Percentiles rank a stretch among this genome's conserved stretches.
These are phyloP conservation scores for Scotopteryx bipunctaria DNA, from an alignment of 2,888 invertebrate genomes.

Conservation along the genomic window DNA sequence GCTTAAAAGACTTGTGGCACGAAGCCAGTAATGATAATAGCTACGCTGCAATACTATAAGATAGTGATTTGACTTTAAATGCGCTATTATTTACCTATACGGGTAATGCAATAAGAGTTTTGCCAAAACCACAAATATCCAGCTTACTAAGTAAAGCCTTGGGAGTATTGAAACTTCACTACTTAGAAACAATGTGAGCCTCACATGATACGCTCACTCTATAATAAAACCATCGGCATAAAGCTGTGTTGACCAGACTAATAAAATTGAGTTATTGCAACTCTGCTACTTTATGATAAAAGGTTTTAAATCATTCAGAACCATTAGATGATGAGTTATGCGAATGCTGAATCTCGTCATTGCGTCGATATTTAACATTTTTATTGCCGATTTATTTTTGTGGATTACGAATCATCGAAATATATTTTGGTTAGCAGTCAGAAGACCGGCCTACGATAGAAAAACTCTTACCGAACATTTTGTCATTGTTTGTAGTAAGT, in stretches of 20 bases:
- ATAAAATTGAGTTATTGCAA: slow-evolving; percentile 81
- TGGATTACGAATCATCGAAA: slow-evolving; percentile 71
- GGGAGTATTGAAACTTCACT: slow-evolving; percentile 63
- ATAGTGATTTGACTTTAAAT: slow-evolving; percentile 75
- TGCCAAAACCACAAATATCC: slow-evolving; percentile 62
- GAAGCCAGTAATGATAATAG: slow-evolving; percentile 67
- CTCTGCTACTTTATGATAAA: slow-evolving; percentile 80
- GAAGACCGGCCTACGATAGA: slow-evolving; percentile 52
- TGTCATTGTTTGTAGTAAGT: slow-evolving; percentile 67
- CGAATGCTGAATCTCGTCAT: slow-evolving; percentile 76
- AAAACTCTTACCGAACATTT: slow-evolving; percentile 65
- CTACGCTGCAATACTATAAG: slow-evolving; percentile 57
- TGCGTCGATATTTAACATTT: slow-evolving; percentile 76
- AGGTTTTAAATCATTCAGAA: slow-evolving; percentile 81
- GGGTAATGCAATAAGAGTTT: slow-evolving; percentile 56
- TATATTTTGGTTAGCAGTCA: slow-evolving; percentile 62
- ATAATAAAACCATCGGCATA: slow-evolving; percentile 73
- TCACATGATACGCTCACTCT: slow-evolving; percentile 59
- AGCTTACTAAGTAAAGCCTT: slow-evolving; percentile 50
- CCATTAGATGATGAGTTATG: slow-evolving; percentile 83
- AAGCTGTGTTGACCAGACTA: slow-evolving; percentile 76
- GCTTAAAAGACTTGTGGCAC: slow-evolving; percentile 63
- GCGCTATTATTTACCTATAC: slow-evolving; percentile 65
- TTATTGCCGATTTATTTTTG: slow-evolving; percentile 77
- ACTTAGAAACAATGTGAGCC: slow-evolving; percentile 60